Evolutionary conservation across 2,113 vertebrate species (phyloP), one percentile per base, ranked within the genome.

Genomic region (Pelecanus crispus): DNA sequence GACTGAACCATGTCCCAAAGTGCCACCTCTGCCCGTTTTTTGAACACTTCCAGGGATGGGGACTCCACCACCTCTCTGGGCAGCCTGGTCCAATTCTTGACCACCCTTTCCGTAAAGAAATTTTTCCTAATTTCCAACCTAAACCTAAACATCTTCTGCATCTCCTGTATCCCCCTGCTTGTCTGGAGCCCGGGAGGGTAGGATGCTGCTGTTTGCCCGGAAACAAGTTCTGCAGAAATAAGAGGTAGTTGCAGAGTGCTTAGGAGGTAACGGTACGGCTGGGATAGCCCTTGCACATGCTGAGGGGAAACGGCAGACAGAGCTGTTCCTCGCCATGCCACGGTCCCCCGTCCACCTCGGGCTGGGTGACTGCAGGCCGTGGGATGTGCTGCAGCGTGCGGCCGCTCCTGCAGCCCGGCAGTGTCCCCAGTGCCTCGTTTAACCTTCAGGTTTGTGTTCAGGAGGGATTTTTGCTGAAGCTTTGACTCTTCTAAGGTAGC

Each of bases 271-370:
- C 4, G 5, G 18, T 2, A 4, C 10, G 26, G 28, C 5, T 55
- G 73, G 73, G 81, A 17, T n/a, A 38, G 66, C 11, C 22, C 36
- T 16, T 11, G 36, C 68, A 32, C 12, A 0, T 5, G 9, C 81
- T 40, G 11, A 29, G 74, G 74, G 61, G 61, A 9, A 42, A 5
- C 3, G 9, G 47, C 52, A 81, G 59, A 7, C 25, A 59, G 47
- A 61, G 78, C 65, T 29, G 20, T 22, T 44, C 1, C 2, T 21
- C 81, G 10, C 3, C 1, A 21, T 49, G 56, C 70, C 22, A 0
- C 0, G 2, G 38, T 74, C 52, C 53, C 50, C 13, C 0, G 9
- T 36, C 65, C 31, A 4, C 14, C 29, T 10, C 0, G 0, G 31
- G 49, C 49, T 34, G 40, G 53, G 32, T 2, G 63, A 2, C 31